Conservation (phyloP, 1,140 invertebrate species). For the Drosophila oshimai region DNA sequence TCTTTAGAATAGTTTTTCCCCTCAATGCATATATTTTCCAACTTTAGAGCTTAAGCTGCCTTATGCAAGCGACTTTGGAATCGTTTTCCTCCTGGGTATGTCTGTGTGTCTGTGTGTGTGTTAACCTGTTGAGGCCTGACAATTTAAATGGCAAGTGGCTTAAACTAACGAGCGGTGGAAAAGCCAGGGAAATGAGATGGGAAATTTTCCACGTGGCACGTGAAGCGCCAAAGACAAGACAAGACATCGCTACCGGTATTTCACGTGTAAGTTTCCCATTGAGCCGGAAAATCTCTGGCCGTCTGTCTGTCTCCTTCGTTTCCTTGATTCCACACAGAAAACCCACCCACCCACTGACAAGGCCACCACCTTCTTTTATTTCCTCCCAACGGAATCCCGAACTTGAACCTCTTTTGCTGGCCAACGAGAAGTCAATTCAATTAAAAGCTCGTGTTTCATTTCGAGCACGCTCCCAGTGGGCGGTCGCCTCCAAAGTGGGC, state of each 20-base stretch:
- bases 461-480: slow-evolving; percentile 18
- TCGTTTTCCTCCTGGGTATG: no score
- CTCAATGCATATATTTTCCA: no score
- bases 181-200: background rate
- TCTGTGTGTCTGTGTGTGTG: background rate
- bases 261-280: slow-evolving; percentile 5
- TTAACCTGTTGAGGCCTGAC: slow-evolving; percentile 23
- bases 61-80: slow-evolving; percentile 15
- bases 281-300: background rate
- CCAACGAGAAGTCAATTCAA: slow-evolving; percentile 44
- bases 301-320: background rate
- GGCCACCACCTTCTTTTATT: no score
- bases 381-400: background rate
- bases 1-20: background rate
- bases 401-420: background rate
- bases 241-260: background rate
- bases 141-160: slow-evolving; percentile 44
- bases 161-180: background rate
- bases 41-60: background rate
- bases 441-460: slow-evolving; percentile 57
- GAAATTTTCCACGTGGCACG: slow-evolving; percentile 17
- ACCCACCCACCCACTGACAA: background rate
- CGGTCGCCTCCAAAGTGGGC: background rate
- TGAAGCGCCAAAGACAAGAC: slow-evolving; percentile 3
- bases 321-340: background rate